These are phyloP conservation scores for Cyanoliseus patagonus DNA, from an alignment of 2,113 vertebrate species.

Conservation along the genomic window DNA sequence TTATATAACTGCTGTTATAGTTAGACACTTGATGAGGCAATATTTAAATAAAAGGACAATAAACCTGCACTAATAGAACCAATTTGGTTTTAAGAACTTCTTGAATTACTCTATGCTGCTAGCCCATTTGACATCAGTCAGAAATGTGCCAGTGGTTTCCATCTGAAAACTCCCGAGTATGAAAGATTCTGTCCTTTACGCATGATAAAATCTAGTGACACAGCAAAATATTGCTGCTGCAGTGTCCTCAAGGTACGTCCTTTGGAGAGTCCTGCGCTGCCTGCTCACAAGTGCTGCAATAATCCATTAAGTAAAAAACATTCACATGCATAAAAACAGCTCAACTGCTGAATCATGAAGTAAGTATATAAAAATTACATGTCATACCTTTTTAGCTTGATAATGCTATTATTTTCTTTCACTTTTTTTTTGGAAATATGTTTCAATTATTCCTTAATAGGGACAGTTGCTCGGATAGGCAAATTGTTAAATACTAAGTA, in stretches of 20 bases:
- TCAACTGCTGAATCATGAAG: slow-evolving; percentile 64
- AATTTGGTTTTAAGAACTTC: not conserved
- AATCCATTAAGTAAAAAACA: slow-evolving; percentile 60
- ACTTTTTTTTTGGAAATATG: not conserved
- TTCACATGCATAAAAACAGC: slow-evolving; percentile 58
- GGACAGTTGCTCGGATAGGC: not conserved
- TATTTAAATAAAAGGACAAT: not conserved
- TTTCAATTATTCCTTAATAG: slow-evolving; percentile 13
- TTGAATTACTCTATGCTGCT: not conserved
- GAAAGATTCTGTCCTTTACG: slow-evolving; percentile 51
- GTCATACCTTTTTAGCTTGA: not conserved
- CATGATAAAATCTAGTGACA: slow-evolving; percentile 62
- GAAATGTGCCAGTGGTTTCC: not conserved
- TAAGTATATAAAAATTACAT: not conserved
- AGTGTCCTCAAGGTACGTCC: slow-evolving; percentile 67
- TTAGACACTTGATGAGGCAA: not conserved
- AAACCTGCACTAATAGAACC: not conserved
- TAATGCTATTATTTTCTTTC: slow-evolving; percentile 27
- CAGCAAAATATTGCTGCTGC: slow-evolving; percentile 71
- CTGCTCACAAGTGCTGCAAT: slow-evolving; percentile 47
- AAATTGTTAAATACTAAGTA: not conserved
- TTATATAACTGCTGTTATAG: not conserved
- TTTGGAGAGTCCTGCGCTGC: slow-evolving; percentile 34
- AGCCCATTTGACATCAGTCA: not conserved
- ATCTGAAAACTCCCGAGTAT: not conserved